Evolutionary conservation across 2,888 invertebrate species (phyloP), one percentile per base, ranked within the genome.

Genomic region (Steromphala cineraria): DNA sequence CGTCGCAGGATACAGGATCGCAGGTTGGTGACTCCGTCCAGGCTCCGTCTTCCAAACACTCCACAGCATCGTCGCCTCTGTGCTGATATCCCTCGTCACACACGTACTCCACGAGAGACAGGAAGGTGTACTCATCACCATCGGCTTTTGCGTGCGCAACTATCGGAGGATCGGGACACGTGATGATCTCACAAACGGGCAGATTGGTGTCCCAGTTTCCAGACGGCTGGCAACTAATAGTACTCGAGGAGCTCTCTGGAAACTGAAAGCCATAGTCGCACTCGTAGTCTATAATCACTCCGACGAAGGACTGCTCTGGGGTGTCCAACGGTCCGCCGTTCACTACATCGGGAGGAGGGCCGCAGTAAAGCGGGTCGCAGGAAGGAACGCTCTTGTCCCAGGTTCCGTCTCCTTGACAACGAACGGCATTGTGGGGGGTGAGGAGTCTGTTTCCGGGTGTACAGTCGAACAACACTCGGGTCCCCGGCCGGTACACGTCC

Each of bases 1-100:
- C 84, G 4, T 90, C 91, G 86, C 95, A 95, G 71, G 92, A 90
- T 15, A 93, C 89, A 2, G 93, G 91, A 5, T 82, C 79, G 82
- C 93, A 93, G 13, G 55, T 77, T 4, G 82, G 55, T 4, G 80
- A 78, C 7, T 88, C 89, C 79, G 84, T 87, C 90, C 90, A 93
- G 0, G 76, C 78, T n/a, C 90, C 92, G 21, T 85, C 86, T 21
- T 89, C 90, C 19, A 89, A 81, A 75, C 92, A 92, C 36, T 85
- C 85, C 10, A 88, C 83, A 4, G 78, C 56, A 10, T 75, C 75
- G 55, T 84, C 84, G 19, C 84, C 85, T 1, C 92, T 92, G 4
- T 92, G 83, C 17, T 83, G 80, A 83, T 90, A 93, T 0, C 93
- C 93, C 8, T 85, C 83, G 79, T 90, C 82, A 83, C 94, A 94